A percentile compares a stretch with the other conserved stretches of the same genome.
Evolutionary conservation across 37 sponge, comb jelly and placozoan genomes (phyloP).

Genomic region (Corticium candelabrum): DNA sequence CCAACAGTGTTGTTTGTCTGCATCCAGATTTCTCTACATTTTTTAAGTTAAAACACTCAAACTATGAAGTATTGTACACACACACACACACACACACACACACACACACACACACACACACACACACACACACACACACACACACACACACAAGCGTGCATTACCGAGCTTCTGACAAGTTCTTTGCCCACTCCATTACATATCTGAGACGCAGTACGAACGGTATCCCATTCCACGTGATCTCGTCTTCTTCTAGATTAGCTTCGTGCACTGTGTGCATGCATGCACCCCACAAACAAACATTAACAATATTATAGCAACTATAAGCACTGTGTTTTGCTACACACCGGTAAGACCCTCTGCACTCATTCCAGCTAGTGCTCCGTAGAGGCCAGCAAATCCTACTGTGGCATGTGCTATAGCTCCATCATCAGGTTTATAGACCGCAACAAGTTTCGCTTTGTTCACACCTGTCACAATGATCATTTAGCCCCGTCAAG

Average conservation of each 20-base stretch:
- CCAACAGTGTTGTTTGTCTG: slow-evolving; percentile 41
- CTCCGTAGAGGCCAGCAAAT: slow-evolving; percentile 45
- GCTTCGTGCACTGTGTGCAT: slow-evolving; percentile 18
- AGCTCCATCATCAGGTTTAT: slow-evolving; percentile 37
- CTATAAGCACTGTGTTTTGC: no score
- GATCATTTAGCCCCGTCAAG: neutral
- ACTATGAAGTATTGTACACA: no score
- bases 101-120: no score
- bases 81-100: neutral
- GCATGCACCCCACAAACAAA: no score
- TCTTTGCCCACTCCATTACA: slow-evolving; percentile 46
- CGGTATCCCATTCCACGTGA: slow-evolving; percentile 38
- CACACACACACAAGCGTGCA: neutral
- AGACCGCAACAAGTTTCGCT: slow-evolving; percentile 40
- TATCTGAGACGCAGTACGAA: slow-evolving; percentile 42
- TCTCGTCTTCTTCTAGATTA: slow-evolving; percentile 48
- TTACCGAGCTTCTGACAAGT: slow-evolving; percentile 23
- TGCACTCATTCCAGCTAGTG: slow-evolving; percentile 56
- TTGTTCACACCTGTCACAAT: slow-evolving; percentile 36
- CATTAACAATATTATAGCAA: no score
- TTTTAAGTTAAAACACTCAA: neutral
- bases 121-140: no score
- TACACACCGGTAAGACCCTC: slow-evolving; percentile 37
- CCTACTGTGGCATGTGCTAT: slow-evolving; percentile 38
- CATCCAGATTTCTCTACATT: slow-evolving; percentile 30